Evolutionary conservation across 2,888 invertebrate species (phyloP).

Genomic region (Amorpha juglandis): DNA sequence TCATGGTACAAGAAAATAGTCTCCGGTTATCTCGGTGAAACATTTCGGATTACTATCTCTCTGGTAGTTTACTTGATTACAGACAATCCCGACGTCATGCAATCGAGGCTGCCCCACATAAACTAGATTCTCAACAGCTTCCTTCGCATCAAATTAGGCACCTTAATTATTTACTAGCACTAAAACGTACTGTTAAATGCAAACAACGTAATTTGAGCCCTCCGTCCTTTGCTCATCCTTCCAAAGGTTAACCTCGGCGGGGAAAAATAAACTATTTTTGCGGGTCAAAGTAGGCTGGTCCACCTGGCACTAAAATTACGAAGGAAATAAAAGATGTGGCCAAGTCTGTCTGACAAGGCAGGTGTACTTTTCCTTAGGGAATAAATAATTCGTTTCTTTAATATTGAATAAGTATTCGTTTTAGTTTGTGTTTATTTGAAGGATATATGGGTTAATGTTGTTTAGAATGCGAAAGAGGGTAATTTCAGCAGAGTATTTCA

Average conservation of each 20-base stretch:
- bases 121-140: conserved; percentile 65
- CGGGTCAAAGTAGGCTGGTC: conserved; percentile 68
- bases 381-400: conserved; percentile 58
- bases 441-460: neutral
- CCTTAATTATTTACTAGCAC: conserved; percentile 81
- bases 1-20: neutral
- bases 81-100: conserved; percentile 54
- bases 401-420: conserved; percentile 46
- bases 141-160: conserved; percentile 80
- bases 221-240: conserved; percentile 46
- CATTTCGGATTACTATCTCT: conserved; percentile 6
- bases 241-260: conserved; percentile 38
- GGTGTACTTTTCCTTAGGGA: conserved; percentile 70
- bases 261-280: conserved; percentile 51
- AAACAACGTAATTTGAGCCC: conserved; percentile 63
- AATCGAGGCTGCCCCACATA: conserved; percentile 68
- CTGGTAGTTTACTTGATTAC: conserved; percentile 46
- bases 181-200: conserved; percentile 73
- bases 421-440: conserved; percentile 10
- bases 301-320: conserved; percentile 67
- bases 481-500: neutral
- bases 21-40: neutral
- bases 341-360: conserved; percentile 59
- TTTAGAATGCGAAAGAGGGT: neutral
- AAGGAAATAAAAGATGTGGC: conserved; percentile 69